These are phyloP conservation scores for Eucriotettix oculatus DNA, from an alignment of 2,888 invertebrate species.

Conservation along the genomic window DNA sequence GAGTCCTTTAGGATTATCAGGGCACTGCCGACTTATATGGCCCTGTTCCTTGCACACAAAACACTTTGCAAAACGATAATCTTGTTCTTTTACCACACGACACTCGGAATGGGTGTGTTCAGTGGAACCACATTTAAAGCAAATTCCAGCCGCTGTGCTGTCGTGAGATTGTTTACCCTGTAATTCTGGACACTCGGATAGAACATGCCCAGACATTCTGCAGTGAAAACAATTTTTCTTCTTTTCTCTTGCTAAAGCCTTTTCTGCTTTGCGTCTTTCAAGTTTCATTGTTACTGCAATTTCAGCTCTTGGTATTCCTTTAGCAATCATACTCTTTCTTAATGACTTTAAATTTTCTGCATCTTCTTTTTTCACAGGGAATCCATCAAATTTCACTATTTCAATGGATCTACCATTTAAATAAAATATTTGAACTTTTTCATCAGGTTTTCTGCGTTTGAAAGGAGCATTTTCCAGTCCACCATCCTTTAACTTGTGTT, in stretches of 20 bases:
- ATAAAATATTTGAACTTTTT: constrained; percentile 31
- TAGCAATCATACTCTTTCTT: constrained; percentile 43
- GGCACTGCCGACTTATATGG: constrained; percentile 75
- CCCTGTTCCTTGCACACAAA: constrained; percentile 79
- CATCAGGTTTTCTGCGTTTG: constrained; percentile 29
- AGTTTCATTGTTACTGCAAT: constrained; percentile 47
- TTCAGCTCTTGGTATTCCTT: constrained; percentile 46
- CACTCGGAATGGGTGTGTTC: constrained; percentile 67
- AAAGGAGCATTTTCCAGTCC: not conserved
- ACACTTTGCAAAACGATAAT: constrained; percentile 61
- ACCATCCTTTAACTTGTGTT: too few relatives aligned
- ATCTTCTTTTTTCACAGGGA: constrained; percentile 54
- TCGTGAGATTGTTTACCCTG: constrained; percentile 28
- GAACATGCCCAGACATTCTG: constrained; percentile 57
- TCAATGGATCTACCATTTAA: constrained; percentile 47
- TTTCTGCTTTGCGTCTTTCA: constrained; percentile 54
- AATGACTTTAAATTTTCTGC: constrained; percentile 43
- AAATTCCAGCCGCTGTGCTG: constrained; percentile 44
- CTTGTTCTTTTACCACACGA: constrained; percentile 44
- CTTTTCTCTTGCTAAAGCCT: constrained; percentile 44
- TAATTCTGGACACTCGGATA: constrained; percentile 64
- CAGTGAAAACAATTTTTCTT: constrained; percentile 68
- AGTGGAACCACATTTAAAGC: constrained; percentile 80
- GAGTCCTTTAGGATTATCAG: constrained; percentile 70
- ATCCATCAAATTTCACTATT: constrained; percentile 48